Base-by-base conservation (phyloP, 92 coral and sea anemone genomes). In the Parazoanthus darwini region DNA sequence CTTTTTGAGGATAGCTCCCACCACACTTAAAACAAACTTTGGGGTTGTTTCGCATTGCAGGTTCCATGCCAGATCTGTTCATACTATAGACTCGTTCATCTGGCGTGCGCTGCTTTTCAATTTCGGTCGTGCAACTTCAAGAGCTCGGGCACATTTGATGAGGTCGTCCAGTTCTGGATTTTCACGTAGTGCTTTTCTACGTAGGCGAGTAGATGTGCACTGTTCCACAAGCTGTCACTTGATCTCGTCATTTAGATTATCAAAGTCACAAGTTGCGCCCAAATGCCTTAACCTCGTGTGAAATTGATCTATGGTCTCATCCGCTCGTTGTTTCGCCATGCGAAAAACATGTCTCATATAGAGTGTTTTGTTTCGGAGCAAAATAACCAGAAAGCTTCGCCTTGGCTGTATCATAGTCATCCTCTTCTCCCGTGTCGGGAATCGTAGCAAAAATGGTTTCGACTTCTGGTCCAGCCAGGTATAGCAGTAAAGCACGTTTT, bases 381-480 rank as follows among this genome's bases (percentile, higher is more conserved):
- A 80, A 88, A 79, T 88, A 67, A 23, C 48, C 78, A 13, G 90
- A 58, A 22, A 88, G 90, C 86, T 88, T 88, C 15, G 13, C 79
- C 38, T 79, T 86, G 15, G 90, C 90, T 88, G 67, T 88, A 42
- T 88, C 90, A 68, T 77, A 87, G 23, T 88, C 80, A 36, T 88
- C 68, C 42, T 88, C 89, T 8, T 74, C 89, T 87, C 89, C 89
- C 13, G 89, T 87, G 26, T 87, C 85, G n/a, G 89, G 73, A 59
- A 87, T 44, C 23, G 89, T 87, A 43, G 81, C 70, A 38, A 87
- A 87, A n/a, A 87, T 87, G 6, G 85, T 87, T 78, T 87, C 89
- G 37, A 87, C 84, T 76, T 77, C 89, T 74, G 89, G 89, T 26
- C 89, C 89, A 36, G 89, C 89, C n/a, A 87, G 71, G 65, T 87